A percentile compares a stretch with the other conserved stretches of the same genome.
Conservation (phyloP, 2,888 invertebrate species). For the Cheiracanthium punctorium region DNA sequence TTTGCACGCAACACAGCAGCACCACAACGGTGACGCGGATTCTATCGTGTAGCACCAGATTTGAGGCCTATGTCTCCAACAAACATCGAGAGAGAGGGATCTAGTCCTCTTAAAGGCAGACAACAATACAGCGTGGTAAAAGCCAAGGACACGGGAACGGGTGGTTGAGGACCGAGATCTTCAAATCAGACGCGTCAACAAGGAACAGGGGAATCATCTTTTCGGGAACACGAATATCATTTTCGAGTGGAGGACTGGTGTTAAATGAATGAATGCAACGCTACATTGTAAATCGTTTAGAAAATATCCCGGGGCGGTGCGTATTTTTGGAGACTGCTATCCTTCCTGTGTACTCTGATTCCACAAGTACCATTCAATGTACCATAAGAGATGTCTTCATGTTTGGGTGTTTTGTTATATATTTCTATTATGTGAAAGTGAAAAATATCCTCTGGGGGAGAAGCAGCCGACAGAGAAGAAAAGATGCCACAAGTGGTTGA, state of each 20-base stretch:
- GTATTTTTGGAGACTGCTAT: background rate
- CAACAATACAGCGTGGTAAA: background rate
- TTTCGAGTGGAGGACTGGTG: too few relatives aligned
- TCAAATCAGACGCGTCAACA: background rate
- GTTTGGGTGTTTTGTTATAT: too few relatives aligned
- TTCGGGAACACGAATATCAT: conserved; percentile 63
- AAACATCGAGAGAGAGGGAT: background rate
- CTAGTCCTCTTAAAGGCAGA: background rate
- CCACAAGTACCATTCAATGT: background rate
- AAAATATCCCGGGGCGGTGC: background rate
- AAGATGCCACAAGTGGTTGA: background rate
- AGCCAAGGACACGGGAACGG: background rate
- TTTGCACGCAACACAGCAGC: background rate
- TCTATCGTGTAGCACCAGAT: background rate
- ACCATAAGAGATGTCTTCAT: background rate
- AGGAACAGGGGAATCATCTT: conserved; percentile 44
- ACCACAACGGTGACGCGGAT: background rate
- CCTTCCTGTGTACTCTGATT: background rate
- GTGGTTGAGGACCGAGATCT: background rate
- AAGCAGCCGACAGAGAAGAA: background rate
- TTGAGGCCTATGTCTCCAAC: background rate
- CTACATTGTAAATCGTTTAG: background rate
- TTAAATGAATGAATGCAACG: background rate
- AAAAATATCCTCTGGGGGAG: background rate
- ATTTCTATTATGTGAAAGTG: background rate